Percentiles rank a stretch among this genome's conserved stretches.
phyloP scores from a whole-genome alignment of 2,113 vertebrate genomes.

The Sphyrna mokarran region DNA sequence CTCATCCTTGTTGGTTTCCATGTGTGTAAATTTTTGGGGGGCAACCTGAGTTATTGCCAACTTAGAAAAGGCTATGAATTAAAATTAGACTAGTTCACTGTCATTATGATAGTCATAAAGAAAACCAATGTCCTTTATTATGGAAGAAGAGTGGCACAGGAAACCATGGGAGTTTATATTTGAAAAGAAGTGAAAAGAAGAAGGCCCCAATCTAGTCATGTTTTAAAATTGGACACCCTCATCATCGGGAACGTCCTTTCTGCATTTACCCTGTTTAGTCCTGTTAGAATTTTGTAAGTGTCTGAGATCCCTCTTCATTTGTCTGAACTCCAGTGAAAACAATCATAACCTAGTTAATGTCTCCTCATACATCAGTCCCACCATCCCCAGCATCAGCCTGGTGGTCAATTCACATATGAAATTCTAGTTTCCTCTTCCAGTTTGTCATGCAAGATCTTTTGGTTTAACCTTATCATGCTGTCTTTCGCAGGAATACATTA shows the following conservation, averaged over 20 bases:
- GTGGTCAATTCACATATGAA: not conserved
- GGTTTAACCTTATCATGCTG: not conserved
- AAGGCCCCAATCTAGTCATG: not conserved
- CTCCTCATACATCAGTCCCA: too few relatives aligned
- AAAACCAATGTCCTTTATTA: not conserved
- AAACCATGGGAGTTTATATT: not conserved
- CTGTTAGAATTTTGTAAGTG: too few relatives aligned
- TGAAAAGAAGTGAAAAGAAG: not conserved
- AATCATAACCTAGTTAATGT: too few relatives aligned
- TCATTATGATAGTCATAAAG: not conserved
- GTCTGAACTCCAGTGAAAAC: too few relatives aligned
- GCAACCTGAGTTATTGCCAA: not conserved
- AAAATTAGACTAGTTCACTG: not conserved
- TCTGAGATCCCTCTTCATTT: too few relatives aligned
- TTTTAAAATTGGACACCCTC: not conserved
- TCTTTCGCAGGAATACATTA: constrained; percentile 78
- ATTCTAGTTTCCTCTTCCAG: fast-evolving
- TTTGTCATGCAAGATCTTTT: not conserved
- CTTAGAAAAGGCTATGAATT: not conserved
- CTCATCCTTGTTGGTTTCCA: not conserved
- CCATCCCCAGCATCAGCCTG: too few relatives aligned
- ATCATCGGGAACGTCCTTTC: too few relatives aligned
- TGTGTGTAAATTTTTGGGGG: not conserved
- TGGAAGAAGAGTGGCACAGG: not conserved
- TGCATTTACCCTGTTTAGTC: too few relatives aligned